Evolutionary conservation across 1,140 invertebrate genomes (phyloP), one percentile per base, ranked within the genome.

Genomic region (Cryptotermes secundus): DNA sequence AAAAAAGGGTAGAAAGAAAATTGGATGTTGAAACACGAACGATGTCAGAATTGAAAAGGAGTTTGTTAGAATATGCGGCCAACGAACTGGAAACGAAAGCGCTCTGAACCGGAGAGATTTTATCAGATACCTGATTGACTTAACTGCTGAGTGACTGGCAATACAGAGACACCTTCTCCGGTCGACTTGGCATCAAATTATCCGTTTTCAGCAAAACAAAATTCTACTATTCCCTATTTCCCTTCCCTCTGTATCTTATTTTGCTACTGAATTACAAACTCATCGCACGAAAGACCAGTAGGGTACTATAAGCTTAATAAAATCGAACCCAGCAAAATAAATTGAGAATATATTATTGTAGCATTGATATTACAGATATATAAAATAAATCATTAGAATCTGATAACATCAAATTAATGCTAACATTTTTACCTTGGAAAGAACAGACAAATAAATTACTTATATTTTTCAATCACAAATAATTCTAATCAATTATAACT

Each of bases 1-100:
- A 31, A 72, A n/a, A 72, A 31, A n/a, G n/a, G 59, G 26, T 3
- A 72, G 26, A 72, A 22, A 59, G 19, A 22, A 31, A 72, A 59
- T 19, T 22, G 53, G 24, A 72, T 7, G n/a, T 31, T 31, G 59
- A 72, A 72, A 72, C 26, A 31, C 59, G 53, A 16, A 59, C 53
- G 59, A 72, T 31, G 59, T 72, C 59, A 72, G 59, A 72, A 72
- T 72, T 72, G 59, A 31, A 72, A 72, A 72, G 59, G 16, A 72
- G 59, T 26, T 72, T 72, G 59, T 72, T 72, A 72, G 59, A 72
- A 72, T 72, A 72, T 72, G 26, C 7, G 31, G 26, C 1, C 59
- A 72, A 72, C 59, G 59, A 72, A 72, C 59, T 72, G 59, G 59
- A 72, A 72, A 72, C 7, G 59, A 72, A 72, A 72, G 59, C 26